A percentile compares a stretch with the other conserved stretches of the same genome.
Evolutionary conservation across 2,113 vertebrate genomes (phyloP).

Genomic region (Syngnathus scovelli): DNA sequence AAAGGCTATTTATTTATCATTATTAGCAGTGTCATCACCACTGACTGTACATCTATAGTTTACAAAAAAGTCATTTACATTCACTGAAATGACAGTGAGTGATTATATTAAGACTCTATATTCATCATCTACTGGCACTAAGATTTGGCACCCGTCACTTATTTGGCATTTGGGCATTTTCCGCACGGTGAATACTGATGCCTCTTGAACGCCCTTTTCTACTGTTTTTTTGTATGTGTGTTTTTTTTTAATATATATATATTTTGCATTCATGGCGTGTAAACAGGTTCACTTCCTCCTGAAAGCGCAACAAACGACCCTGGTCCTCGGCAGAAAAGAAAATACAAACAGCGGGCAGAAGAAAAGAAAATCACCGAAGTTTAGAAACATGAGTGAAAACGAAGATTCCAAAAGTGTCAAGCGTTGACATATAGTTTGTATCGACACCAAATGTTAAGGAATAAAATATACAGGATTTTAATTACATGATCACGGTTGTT

Average conservation of each 20-base stretch:
- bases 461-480: slow-evolving; percentile 95
- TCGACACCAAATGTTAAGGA: slow-evolving; percentile 97
- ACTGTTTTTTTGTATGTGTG: slow-evolving; percentile 18
- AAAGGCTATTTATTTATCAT: slow-evolving; percentile 44
- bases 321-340: slow-evolving; percentile 61
- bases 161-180: slow-evolving; percentile 70
- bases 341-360: slow-evolving; percentile 43
- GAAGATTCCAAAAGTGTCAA: slow-evolving; percentile 71
- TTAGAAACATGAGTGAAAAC: slow-evolving; percentile 28
- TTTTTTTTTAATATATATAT: slow-evolving; percentile 1
- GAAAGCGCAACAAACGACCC: slow-evolving; percentile 55
- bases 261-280: slow-evolving; percentile 56
- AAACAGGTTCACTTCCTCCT: slow-evolving; percentile 57
- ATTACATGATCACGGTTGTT: slow-evolving; percentile 94
- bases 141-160: slow-evolving; percentile 71
- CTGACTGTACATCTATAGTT: slow-evolving; percentile 71
- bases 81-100: slow-evolving; percentile 72
- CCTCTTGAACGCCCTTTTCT: slow-evolving; percentile 51
- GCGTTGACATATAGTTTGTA: slow-evolving; percentile 88
- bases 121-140: slow-evolving; percentile 67
- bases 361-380: slow-evolving; percentile 55
- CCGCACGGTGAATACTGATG: slow-evolving; percentile 50
- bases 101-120: slow-evolving; percentile 67
- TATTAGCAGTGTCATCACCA: slow-evolving; percentile 66
- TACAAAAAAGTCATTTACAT: slow-evolving; percentile 76